Conservation (phyloP, 2,797 vertebrate species). For the Dryobates pubescens region DNA sequence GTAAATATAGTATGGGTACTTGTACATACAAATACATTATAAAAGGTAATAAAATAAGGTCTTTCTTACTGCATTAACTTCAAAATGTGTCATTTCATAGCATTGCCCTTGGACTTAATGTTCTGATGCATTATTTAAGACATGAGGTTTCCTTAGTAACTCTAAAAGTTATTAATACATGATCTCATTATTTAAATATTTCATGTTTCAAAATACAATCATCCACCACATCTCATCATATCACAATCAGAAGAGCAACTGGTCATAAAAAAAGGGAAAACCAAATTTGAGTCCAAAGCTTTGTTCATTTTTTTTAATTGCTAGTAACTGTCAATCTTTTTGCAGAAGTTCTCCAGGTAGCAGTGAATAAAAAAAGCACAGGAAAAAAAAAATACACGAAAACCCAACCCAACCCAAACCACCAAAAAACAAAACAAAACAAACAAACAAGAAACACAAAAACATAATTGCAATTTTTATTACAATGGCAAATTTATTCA, state of each 20-base stretch:
- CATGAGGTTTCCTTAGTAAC: neutral
- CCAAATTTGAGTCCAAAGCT: neutral
- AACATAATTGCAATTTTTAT: neutral
- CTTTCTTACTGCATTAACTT: neutral
- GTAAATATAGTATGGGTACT: neutral
- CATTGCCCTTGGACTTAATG: neutral
- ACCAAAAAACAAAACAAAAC: no score
- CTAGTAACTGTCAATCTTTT: neutral
- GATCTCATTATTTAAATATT: conserved; percentile 27
- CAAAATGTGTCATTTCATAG: neutral
- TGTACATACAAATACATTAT: neutral
- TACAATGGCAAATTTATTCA: neutral
- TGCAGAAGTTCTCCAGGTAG: neutral
- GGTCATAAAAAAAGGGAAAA: neutral
- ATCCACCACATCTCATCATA: neutral
- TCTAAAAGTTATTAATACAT: neutral
- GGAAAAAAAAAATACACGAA: no score
- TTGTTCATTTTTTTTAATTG: conserved; percentile 6
- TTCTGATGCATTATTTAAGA: conserved; percentile 36
- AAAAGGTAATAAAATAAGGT: neutral
- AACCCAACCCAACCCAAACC: no score
- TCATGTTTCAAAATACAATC: conserved; percentile 15
- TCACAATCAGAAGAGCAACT: neutral
- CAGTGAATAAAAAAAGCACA: neutral
- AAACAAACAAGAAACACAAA: neutral